A percentile compares a stretch with the other conserved stretches of the same genome.
Conservation (phyloP, 1,140 invertebrate genomes). For the Camponotus vicinus region DNA sequence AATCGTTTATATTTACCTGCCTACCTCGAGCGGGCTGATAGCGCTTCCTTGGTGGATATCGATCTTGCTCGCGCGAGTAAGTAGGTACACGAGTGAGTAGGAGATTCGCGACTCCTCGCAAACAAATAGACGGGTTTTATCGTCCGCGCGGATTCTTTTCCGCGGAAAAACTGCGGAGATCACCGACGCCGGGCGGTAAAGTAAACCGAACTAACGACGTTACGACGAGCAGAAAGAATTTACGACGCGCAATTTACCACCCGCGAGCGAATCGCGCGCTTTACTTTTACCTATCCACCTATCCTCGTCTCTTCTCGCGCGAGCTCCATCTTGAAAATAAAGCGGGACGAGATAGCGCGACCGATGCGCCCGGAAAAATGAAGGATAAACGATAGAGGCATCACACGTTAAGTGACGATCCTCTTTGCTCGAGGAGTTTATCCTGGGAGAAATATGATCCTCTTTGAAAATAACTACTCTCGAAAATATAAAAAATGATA, state of each 20-base stretch:
- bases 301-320: neutral
- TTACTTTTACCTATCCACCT: constrained; percentile 49
- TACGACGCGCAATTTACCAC: constrained; percentile 54
- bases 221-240: constrained; percentile 57
- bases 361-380: constrained; percentile 28
- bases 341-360: constrained; percentile 28
- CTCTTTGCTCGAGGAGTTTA: constrained; percentile 29
- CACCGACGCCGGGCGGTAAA: constrained; percentile 33
- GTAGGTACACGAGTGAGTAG: too few relatives aligned
- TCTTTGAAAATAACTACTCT: neutral
- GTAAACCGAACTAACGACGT: constrained; percentile 50
- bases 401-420: constrained; percentile 1
- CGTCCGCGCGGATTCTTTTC: constrained; percentile 1
- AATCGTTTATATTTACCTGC: constrained; percentile 46
- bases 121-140: constrained; percentile 58
- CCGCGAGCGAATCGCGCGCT: constrained; percentile 47
- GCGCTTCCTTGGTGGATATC: constrained; percentile 22
- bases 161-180: constrained; percentile 50
- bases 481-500: neutral
- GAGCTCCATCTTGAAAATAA: constrained; percentile 53
- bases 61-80: constrained; percentile 7
- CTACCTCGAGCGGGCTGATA: neutral
- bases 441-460: constrained; percentile 21
- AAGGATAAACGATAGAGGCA: constrained; percentile 17
- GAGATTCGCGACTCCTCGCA: constrained; percentile 18